Evolutionary conservation across 2,113 vertebrate genomes (phyloP).

Genomic region (Abramis brama): DNA sequence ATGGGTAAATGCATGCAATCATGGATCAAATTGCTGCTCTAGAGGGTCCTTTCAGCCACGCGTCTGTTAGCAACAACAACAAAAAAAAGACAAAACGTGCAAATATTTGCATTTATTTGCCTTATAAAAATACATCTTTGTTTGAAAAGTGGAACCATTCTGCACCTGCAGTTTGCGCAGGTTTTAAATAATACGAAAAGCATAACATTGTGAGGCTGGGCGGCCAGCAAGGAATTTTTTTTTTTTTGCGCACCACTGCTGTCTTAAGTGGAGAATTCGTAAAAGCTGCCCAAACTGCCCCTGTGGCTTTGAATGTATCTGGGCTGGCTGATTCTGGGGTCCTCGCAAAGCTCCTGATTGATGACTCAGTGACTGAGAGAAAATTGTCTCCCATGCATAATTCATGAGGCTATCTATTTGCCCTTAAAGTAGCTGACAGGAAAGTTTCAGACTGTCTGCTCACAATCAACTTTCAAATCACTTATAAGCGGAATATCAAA

Average conservation of each 20-base stretch:
- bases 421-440: slow-evolving; percentile 95
- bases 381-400: slow-evolving; percentile 96
- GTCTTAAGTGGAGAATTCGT: slow-evolving; percentile 85
- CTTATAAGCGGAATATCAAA: slow-evolving; percentile 94
- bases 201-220: slow-evolving; percentile 13
- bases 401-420: slow-evolving; percentile 95
- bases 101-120: slow-evolving; percentile 96
- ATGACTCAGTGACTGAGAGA: slow-evolving; percentile 96
- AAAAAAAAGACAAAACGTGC: slow-evolving; percentile 84
- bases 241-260: slow-evolving; percentile 68
- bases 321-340: slow-evolving; percentile 88
- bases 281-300: slow-evolving; percentile 82
- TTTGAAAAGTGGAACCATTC: slow-evolving; percentile 83
- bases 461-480: slow-evolving; percentile 96
- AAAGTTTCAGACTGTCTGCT: slow-evolving; percentile 87
- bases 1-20: slow-evolving; percentile 99
- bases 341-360: slow-evolving; percentile 92
- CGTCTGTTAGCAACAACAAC: slow-evolving; percentile 81
- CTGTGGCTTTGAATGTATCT: slow-evolving; percentile 84
- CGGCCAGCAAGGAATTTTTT: slow-evolving; percentile 65
- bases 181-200: slow-evolving; percentile 69
- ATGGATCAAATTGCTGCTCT: slow-evolving; percentile 95
- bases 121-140: slow-evolving; percentile 91
- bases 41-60: slow-evolving; percentile 89
- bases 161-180: slow-evolving; percentile 81